Evolutionary conservation across 2,888 invertebrate genomes (phyloP).

Genomic region (Polydrusus cervinus): DNA sequence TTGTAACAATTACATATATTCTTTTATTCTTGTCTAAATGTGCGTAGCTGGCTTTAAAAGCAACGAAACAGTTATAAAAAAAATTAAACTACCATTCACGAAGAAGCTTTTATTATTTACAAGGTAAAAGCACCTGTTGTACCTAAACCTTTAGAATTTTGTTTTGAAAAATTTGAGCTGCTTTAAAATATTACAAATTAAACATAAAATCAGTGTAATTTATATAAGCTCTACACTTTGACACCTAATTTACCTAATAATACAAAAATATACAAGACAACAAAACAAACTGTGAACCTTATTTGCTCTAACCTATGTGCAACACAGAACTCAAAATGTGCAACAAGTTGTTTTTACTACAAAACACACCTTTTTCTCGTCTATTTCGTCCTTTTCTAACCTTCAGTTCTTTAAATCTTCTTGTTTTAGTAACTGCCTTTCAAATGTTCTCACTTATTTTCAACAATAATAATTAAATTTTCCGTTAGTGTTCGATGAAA

Average conservation of each 20-base stretch:
- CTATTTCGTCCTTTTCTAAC: not conserved
- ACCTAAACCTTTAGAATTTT: no score
- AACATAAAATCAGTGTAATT: no score
- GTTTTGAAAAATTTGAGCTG: no score
- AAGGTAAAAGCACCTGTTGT: no score
- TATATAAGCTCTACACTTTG: not conserved
- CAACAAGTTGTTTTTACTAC: slow-evolving; percentile 25
- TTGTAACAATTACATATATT: no score
- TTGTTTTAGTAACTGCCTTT: not conserved
- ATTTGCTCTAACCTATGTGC: slow-evolving; percentile 6
- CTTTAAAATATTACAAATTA: no score
- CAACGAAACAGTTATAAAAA: no score
- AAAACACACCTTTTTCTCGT: slow-evolving; percentile 32
- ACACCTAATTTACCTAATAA: not conserved
- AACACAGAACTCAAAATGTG: no score
- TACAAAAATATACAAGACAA: not conserved
- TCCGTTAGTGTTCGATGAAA: not conserved
- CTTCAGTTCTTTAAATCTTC: not conserved
- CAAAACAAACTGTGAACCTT: not conserved
- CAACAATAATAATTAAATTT: not conserved
- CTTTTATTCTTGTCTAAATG: no score
- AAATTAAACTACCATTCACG: no score
- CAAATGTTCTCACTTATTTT: not conserved
- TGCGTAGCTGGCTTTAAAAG: no score
- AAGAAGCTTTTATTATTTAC: no score